Evolutionary conservation across 2,888 invertebrate genomes (phyloP).

Genomic region (Drosophila mettleri): DNA sequence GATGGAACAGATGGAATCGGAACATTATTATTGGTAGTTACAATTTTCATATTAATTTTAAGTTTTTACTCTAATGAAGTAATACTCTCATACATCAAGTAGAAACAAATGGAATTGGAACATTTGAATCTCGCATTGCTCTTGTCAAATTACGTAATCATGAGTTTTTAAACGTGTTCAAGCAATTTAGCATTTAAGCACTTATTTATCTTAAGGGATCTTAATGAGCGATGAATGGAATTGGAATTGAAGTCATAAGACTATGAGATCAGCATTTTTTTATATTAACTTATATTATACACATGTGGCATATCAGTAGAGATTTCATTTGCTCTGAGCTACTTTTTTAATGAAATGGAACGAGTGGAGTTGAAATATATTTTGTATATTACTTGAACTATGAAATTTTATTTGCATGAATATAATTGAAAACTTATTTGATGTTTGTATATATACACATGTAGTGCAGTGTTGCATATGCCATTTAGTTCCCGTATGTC

Average conservation of each 20-base stretch:
- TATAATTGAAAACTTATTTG: no score
- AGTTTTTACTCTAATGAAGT: background rate
- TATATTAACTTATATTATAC: background rate
- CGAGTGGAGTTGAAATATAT: background rate
- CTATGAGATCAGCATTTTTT: background rate
- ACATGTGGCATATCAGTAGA: background rate
- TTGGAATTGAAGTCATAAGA: background rate
- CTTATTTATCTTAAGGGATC: background rate
- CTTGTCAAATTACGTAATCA: background rate
- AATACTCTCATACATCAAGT: no score
- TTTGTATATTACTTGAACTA: background rate
- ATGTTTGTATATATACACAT: no score
- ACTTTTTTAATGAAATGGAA: background rate
- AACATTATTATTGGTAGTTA: background rate
- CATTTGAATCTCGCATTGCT: background rate
- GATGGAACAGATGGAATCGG: background rate
- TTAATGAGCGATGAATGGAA: background rate
- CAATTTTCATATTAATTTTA: background rate
- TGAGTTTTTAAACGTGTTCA: no score
- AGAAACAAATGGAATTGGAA: constrained; percentile 4
- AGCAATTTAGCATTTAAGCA: background rate
- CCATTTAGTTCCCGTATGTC: background rate
- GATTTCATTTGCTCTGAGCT: background rate
- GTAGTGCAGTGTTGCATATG: background rate
- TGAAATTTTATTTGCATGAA: background rate